Evolutionary conservation across 2,888 invertebrate genomes (phyloP), one percentile per base, ranked within the genome.

Genomic region (Calameuta filiformis): DNA sequence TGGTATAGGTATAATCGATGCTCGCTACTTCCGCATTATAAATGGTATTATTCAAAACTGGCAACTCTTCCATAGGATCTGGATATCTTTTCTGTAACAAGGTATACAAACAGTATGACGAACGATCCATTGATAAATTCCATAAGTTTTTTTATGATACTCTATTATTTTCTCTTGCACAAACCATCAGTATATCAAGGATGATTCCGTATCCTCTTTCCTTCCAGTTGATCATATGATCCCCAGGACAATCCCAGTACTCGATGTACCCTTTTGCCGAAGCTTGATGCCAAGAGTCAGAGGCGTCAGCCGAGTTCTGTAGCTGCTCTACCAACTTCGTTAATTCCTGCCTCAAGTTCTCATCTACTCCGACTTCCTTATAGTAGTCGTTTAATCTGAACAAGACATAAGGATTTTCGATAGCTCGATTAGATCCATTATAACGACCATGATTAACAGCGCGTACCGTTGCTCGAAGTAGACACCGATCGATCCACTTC

Each of bases 111-210:
- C 15, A 40, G 40, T 40, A 40, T 15, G 15, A 40, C 3, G 40
- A 15, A 40, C 1, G 40, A 40, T 40, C 15, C 40, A 40, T 40
- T 40, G 40, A 15, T 15, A 40, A 40, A 40, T 15, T 1, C 4
- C 0, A 15, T 0, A 40, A 40, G 6, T 15, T 40, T 12, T 12
- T 37, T 37, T 37, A 37, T 37, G 37, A 12, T 37, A 37, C 37
- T 40, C 1, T 40, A 40, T 40, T 4, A 40, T 40, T 0, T 1
- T 40, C 4, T 15, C 12, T 69, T 33, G 15, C 56, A 81, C 81
- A 40, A 77, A 90, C 90, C 87, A 88, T 89, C 78, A 90, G 76
- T 76, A 90, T 84, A 77, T 90, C 89, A 3, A 90, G 74, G 77
- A 90, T 85, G 4, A 81, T 87, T 12, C 86, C 81, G 76, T 88